Evolutionary conservation across 1,140 invertebrate genomes (phyloP), one percentile per base, ranked within the genome.

Genomic region (Physella acuta): DNA sequence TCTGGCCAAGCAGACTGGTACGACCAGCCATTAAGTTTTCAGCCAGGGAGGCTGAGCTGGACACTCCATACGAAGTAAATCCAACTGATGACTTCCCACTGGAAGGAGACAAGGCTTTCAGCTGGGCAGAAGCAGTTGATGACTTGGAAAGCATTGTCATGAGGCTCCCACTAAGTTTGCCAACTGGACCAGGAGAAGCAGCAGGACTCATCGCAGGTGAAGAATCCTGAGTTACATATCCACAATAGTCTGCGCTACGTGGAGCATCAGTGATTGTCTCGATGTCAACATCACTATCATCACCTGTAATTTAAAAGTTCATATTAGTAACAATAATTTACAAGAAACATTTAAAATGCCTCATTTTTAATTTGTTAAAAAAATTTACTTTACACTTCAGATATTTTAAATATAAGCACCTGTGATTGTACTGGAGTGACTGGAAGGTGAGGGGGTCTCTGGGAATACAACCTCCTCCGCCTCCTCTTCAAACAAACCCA

Each of bases 261-360:
- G 66, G 66, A 30, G 36, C 33, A 1, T 68, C 66, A 49, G 66
- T 59, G 24, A 68, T 24, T 44, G 66, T 68, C 39, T 68, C 66
- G 31, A 68, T 68, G 56, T 68, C 66, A 1, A 68, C 66, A 68
- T 68, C 66, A 51, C 66, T 68, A 56, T 68, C 66, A 51, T 59
- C 66, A 33, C 66, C 66, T 68, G 30, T 33, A 36, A 44, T 3
- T 31, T 34, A 59, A 59, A 34, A 59, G 24, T 30, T 30, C 26
- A 55, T 5, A 59, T 8, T 34, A 59, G 20, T 44, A 44, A 44
- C 8, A 44, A 11, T 44, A 44, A 11, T 8, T 44, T 44, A 44
- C 39, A 11, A 11, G 20, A 20, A 44, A 20, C 8, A 20, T 44
- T 44, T 44, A 44, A 44, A 44, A 20, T n/a, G n/a, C n/a, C n/a